Conservation (phyloP, 2,888 invertebrate species). For the Carterocephalus palaemon region DNA sequence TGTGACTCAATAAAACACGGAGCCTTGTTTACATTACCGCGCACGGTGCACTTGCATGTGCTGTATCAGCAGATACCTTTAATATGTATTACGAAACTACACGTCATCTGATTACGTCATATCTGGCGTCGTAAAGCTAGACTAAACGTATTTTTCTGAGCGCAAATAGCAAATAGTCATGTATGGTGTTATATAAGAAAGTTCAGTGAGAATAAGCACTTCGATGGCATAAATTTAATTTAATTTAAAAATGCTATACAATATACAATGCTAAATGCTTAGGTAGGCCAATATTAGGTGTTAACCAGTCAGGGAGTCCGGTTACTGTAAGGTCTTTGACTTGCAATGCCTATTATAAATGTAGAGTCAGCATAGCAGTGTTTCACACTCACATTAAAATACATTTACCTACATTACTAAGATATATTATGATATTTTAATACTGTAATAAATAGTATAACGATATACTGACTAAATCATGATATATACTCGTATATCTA, state of each 20-base stretch:
- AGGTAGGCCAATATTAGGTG: no score
- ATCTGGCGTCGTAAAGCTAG: conserved; percentile 9
- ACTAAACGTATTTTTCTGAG: conserved; percentile 21
- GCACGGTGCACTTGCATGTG: neutral
- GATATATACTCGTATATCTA: no score
- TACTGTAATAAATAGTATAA: no score
- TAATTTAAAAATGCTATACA: conserved; percentile 10
- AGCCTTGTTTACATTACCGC: conserved; percentile 1
- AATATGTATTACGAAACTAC: conserved; percentile 11
- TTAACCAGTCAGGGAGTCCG: neutral
- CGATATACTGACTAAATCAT: no score
- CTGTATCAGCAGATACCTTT: conserved; percentile 12
- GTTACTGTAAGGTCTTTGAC: neutral
- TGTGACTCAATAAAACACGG: neutral
- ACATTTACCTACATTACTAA: neutral
- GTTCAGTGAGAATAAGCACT: conserved; percentile 11
- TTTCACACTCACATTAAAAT: conserved; percentile 3
- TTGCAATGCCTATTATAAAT: conserved; percentile 2
- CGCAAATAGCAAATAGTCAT: conserved; percentile 7
- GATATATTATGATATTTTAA: no score
- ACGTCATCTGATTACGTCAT: conserved; percentile 17
- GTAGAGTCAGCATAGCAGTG: conserved; percentile 1
- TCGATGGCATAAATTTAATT: conserved; percentile 13
- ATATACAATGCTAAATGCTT: no score
- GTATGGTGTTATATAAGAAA: conserved; percentile 13